phyloP scores from a whole-genome alignment of 2,797 vertebrate genomes.

The Todus mexicanus region DNA sequence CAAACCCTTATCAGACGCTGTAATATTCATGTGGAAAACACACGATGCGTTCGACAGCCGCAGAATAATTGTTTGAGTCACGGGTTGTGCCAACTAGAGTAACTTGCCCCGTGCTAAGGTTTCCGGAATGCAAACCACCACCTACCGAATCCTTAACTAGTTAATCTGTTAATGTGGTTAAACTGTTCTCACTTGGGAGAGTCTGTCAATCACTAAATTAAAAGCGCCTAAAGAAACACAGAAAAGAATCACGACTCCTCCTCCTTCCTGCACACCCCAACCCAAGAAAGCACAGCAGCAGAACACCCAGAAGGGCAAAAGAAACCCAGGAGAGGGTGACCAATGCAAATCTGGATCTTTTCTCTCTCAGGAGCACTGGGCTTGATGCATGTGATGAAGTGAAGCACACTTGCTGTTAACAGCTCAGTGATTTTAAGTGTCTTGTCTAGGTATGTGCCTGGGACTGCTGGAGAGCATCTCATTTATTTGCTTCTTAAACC shows the following conservation, averaged over 20 bases:
- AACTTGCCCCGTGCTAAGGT: not conserved
- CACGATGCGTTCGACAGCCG: not conserved
- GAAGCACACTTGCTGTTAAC: constrained; percentile 14
- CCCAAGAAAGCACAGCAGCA: not conserved
- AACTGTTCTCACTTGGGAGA: not conserved
- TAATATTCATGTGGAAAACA: not conserved
- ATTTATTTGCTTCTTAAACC: constrained; percentile 21
- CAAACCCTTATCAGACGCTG: not conserved
- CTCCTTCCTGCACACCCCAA: fast-evolving
- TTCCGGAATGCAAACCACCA: not conserved
- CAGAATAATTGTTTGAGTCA: not conserved
- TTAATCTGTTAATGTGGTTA: not conserved
- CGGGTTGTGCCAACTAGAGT: not conserved
- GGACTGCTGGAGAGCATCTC: not conserved
- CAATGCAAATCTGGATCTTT: not conserved
- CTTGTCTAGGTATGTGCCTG: not conserved
- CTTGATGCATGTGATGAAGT: constrained; percentile 19
- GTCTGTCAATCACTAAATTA: not conserved
- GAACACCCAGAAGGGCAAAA: not conserved
- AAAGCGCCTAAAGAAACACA: not conserved
- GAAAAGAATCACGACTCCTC: not conserved
- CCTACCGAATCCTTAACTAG: not conserved
- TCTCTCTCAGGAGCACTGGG: not conserved
- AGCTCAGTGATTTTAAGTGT: constrained; percentile 51
- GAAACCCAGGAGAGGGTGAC: not conserved